Evolutionary conservation across 2,797 vertebrate species (phyloP).

Genomic region (Lepidocolaptes lacrymiger): DNA sequence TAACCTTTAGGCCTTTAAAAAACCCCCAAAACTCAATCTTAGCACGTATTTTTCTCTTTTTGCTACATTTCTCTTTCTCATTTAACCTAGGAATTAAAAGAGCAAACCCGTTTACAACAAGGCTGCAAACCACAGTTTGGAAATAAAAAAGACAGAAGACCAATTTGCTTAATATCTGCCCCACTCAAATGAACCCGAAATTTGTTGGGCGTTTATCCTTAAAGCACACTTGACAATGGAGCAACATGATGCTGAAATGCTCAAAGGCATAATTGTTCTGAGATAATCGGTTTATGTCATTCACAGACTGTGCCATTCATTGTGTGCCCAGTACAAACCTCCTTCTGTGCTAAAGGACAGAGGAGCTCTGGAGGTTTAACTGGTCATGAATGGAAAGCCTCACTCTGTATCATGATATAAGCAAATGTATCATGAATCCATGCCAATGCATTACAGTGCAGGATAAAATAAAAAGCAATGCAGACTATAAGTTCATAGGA

Average conservation of each 20-base stretch:
- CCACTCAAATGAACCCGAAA: background rate
- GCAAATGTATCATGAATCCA: background rate
- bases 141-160: background rate
- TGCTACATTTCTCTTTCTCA: background rate
- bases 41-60: background rate
- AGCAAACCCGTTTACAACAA: background rate
- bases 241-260: background rate
- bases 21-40: background rate
- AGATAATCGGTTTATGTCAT: background rate
- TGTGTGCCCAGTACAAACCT: background rate
- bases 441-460: background rate
- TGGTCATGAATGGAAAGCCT: background rate
- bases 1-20: background rate
- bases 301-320: background rate
- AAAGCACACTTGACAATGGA: background rate
- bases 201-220: background rate
- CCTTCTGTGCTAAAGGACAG: background rate
- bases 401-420: background rate
- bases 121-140: background rate
- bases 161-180: background rate
- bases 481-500: background rate
- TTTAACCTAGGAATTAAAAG: background rate
- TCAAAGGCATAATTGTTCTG: conserved; percentile 3
- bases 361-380: background rate
- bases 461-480: background rate